Conservation (phyloP, 2,113 vertebrate species). For the Ptilonorhynchus violaceus region DNA sequence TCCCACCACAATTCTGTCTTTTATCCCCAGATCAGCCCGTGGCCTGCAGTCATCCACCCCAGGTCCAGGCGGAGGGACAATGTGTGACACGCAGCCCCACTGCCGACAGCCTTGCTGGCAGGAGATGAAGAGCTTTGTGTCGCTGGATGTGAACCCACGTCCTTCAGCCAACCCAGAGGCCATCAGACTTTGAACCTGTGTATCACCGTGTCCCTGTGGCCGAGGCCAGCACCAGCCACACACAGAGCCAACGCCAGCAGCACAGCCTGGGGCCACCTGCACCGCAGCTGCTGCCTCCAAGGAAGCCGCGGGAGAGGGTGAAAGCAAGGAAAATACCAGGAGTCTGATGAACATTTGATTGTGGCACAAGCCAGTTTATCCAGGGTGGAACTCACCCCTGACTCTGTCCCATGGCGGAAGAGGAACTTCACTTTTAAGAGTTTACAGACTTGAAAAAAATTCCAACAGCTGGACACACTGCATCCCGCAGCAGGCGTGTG, state of each 20-base stretch:
- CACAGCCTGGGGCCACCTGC: not conserved
- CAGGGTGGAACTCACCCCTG: not conserved
- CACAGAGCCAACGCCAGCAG: not conserved
- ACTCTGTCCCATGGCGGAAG: not conserved
- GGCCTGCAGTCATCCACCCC: not conserved
- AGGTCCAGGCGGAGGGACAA: not conserved
- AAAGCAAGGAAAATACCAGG: not conserved
- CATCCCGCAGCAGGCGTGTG: not conserved
- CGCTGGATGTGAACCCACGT: not conserved
- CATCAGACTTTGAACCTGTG: not conserved
- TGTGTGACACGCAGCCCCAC: not conserved
- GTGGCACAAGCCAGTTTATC: not conserved
- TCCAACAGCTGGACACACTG: not conserved
- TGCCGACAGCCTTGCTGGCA: not conserved
- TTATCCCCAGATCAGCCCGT: not conserved
- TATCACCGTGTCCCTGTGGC: not conserved
- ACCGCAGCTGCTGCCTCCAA: not conserved
- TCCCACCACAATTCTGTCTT: not conserved
- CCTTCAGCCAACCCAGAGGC: not conserved
- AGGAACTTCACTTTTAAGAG: not conserved
- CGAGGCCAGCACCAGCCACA: not conserved
- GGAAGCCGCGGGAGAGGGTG: not conserved
- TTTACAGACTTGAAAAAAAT: not conserved
- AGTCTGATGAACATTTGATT: accelerated
- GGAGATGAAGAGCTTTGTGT: not conserved